Conservation (phyloP, 2,113 vertebrate species). For the Anolis carolinensis region DNA sequence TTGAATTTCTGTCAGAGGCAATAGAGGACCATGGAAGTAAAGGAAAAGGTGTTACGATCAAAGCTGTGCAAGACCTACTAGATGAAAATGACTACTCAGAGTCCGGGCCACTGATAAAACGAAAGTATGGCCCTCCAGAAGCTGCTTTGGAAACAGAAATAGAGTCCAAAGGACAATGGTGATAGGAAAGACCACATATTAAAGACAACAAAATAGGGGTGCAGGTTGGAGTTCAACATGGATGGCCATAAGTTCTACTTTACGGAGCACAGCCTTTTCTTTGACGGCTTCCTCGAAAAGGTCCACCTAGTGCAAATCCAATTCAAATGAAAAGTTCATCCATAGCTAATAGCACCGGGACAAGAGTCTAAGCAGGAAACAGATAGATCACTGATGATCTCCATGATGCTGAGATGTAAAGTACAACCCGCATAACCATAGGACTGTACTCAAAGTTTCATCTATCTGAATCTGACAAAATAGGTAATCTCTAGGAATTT, state of each 20-base stretch:
- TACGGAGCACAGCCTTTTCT: not conserved
- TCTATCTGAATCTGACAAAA: too few relatives aligned
- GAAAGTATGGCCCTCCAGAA: constrained; percentile 37
- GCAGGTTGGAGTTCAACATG: too few relatives aligned
- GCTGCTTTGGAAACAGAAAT: constrained; percentile 27
- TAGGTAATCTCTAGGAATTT: too few relatives aligned
- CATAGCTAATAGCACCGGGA: not conserved
- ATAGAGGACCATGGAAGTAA: constrained; percentile 33
- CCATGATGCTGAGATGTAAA: not conserved
- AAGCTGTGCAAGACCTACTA: constrained; percentile 38
- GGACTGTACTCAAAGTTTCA: too few relatives aligned
- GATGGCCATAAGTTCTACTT: not conserved
- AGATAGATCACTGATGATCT: not conserved
- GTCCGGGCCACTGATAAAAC: constrained; percentile 43
- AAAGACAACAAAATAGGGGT: not conserved
- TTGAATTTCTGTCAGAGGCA: constrained; percentile 55
- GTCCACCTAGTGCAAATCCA: not conserved
- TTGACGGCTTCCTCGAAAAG: not conserved
- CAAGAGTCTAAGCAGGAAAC: not conserved
- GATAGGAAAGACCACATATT: constrained; percentile 25
- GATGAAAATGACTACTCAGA: constrained; percentile 58
- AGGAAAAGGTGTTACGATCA: constrained; percentile 40
- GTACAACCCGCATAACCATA: too few relatives aligned
- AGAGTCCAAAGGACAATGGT: not conserved
- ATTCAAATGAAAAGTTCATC: not conserved